Evolutionary conservation across 2,797 vertebrate genomes (phyloP).

Genomic region (Arvicola amphibius): DNA sequence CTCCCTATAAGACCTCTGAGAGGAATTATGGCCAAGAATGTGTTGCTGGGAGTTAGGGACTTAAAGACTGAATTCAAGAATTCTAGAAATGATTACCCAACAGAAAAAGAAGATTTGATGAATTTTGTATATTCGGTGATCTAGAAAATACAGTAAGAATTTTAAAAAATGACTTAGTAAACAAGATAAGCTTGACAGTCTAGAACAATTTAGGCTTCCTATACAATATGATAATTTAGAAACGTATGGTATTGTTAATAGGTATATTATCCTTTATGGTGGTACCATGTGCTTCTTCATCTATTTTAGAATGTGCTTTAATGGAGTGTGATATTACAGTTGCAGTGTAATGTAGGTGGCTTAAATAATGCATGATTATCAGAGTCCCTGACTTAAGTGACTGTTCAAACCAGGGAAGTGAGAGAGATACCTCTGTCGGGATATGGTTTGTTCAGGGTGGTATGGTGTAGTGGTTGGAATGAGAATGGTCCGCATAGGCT

Average conservation of each 20-base stretch:
- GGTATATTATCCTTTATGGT: background rate
- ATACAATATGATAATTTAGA: background rate
- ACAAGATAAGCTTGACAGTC: background rate
- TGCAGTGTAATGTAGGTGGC: background rate
- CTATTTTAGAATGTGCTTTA: background rate
- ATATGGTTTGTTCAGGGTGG: background rate
- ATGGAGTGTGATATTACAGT: background rate
- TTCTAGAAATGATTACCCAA: background rate
- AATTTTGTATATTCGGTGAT: background rate
- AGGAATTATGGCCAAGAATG: background rate
- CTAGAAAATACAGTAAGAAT: background rate
- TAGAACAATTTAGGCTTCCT: background rate
- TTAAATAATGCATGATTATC: background rate
- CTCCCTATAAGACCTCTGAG: background rate
- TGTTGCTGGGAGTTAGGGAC: rapidly evolving
- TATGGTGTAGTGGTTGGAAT: background rate
- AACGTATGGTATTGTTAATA: background rate
- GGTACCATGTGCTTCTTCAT: background rate
- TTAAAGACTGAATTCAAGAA: background rate
- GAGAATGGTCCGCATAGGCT: background rate
- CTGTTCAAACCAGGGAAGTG: background rate
- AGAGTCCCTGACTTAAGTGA: background rate
- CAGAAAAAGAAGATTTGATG: background rate
- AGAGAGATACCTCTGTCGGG: background rate
- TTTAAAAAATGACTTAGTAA: background rate